A percentile compares a stretch with the other conserved stretches of the same genome.
Conservation (phyloP, 2,113 vertebrate genomes). For the Melanerpes aurifrons region DNA sequence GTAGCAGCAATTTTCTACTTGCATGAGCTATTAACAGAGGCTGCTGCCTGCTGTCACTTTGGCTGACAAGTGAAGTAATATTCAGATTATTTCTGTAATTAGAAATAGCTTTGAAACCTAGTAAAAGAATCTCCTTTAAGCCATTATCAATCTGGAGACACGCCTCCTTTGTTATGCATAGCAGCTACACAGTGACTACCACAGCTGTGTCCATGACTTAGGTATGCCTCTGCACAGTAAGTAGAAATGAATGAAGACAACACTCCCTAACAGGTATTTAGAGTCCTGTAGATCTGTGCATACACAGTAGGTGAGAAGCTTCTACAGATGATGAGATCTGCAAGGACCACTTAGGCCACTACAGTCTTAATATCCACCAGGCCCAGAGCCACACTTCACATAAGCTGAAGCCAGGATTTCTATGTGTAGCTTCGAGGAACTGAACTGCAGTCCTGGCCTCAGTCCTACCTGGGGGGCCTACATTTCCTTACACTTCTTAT, state of each 20-base stretch:
- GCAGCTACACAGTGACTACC: neutral
- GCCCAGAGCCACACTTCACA: neutral
- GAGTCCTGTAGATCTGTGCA: fast-evolving
- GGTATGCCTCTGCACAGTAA: neutral
- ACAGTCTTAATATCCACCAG: neutral
- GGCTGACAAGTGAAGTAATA: neutral
- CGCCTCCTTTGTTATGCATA: neutral
- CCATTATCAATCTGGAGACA: neutral
- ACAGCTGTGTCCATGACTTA: neutral
- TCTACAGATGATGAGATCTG: neutral
- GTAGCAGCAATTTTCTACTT: neutral
- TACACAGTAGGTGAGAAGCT: neutral
- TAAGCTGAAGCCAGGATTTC: neutral
- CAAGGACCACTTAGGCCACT: neutral
- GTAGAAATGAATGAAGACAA: neutral
- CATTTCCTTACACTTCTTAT: neutral
- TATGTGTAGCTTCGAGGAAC: neutral
- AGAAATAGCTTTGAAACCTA: neutral
- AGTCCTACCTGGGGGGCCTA: neutral
- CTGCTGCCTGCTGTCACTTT: neutral
- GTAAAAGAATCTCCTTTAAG: neutral
- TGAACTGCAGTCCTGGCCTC: neutral
- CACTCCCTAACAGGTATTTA: neutral
- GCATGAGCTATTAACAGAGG: neutral
- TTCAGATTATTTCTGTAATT: neutral